phyloP scores from a whole-genome alignment of 2,888 invertebrate species.

The Acrobasis suavella region DNA sequence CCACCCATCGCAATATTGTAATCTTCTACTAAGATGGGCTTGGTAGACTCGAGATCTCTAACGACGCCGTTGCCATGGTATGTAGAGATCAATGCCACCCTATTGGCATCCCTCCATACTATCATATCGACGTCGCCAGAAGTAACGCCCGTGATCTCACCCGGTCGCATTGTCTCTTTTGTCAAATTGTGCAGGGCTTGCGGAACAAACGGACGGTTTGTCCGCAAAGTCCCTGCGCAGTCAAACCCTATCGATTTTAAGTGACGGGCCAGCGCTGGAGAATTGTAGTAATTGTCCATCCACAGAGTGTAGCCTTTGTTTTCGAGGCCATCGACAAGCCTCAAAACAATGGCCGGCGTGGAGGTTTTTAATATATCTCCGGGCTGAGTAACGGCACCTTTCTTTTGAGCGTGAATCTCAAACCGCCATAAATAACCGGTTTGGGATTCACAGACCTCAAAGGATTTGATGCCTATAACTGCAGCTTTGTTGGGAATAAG shows the following conservation, averaged over 20 bases:
- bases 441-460: conserved; percentile 38
- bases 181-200: not conserved
- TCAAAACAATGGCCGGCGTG: conserved; percentile 28
- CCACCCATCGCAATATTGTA: conserved; percentile 30
- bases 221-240: conserved; percentile 33
- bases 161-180: conserved; percentile 15
- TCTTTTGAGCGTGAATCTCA: conserved; percentile 28
- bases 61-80: conserved; percentile 23
- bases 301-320: conserved; percentile 29
- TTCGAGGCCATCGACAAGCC: conserved; percentile 29
- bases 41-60: not conserved
- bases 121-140: conserved; percentile 23
- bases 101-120: conserved; percentile 24
- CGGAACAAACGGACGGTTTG: conserved; percentile 34
- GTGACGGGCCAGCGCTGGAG: conserved; percentile 32
- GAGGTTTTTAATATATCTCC: conserved; percentile 26
- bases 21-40: conserved; percentile 18
- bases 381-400: conserved; percentile 19
- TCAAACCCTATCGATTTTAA: conserved; percentile 34
- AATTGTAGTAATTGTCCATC: conserved; percentile 36
- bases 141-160: conserved; percentile 14
- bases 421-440: conserved; percentile 38
- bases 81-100: conserved; percentile 26
- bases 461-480: conserved; percentile 34
- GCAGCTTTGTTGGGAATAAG: conserved; percentile 36